phyloP scores from a whole-genome alignment of 2,797 vertebrate genomes.

The Vespertilio murinus region DNA sequence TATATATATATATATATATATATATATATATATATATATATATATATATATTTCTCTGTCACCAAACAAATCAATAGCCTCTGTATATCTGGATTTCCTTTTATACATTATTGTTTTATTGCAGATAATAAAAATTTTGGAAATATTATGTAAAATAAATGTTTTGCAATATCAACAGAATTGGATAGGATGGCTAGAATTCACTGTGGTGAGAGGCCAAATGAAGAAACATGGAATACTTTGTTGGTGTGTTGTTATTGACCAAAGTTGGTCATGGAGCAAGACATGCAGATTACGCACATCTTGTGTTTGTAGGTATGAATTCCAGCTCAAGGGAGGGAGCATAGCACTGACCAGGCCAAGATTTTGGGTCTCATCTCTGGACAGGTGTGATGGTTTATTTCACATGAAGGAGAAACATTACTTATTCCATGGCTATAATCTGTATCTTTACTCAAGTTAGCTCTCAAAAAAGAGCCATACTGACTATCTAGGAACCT shows the following conservation, averaged over 20 bases:
- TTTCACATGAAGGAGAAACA: background rate
- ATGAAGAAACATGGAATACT: background rate
- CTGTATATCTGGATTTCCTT: background rate
- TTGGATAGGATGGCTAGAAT: background rate
- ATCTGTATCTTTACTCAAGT: background rate
- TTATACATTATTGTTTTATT: background rate
- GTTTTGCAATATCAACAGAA: background rate
- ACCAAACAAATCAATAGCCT: background rate
- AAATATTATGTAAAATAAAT: slow-evolving; percentile 8
- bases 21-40: no score
- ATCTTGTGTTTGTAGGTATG: background rate
- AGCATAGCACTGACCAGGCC: no score
- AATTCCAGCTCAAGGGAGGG: background rate
- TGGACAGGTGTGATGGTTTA: background rate
- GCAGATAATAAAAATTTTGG: background rate
- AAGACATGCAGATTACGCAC: background rate
- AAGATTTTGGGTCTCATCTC: background rate
- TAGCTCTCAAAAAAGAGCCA: background rate
- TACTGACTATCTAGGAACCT: background rate
- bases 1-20: no score
- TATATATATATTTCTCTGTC: background rate
- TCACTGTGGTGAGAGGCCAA: background rate
- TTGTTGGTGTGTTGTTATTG: background rate
- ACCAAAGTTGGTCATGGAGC: background rate
- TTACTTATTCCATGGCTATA: no score